Percentiles rank a stretch among this genome's conserved stretches.
Evolutionary conservation across 2,797 vertebrate species (phyloP).

Genomic region (Muscicapa striata): DNA sequence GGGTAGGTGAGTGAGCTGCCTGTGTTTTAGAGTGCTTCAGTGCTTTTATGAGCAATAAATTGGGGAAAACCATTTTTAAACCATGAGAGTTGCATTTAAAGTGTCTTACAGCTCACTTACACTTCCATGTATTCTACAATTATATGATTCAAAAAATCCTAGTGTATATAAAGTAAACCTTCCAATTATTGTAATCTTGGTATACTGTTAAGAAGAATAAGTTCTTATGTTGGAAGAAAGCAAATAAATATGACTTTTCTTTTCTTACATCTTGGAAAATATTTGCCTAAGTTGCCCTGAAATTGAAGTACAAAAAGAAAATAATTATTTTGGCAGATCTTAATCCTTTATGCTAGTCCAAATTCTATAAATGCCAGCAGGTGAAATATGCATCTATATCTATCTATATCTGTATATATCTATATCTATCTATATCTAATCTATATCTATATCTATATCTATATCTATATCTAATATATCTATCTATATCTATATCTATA

Average conservation of each 20-base stretch:
- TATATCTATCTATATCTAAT: too few relatives aligned
- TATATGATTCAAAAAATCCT: neutral
- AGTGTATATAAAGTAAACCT: neutral
- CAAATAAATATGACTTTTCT: neutral
- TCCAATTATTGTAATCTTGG: neutral
- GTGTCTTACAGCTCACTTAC: neutral
- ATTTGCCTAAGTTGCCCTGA: neutral
- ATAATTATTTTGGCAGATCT: neutral
- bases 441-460: too few relatives aligned
- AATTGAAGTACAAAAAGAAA: neutral
- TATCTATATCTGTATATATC: neutral
- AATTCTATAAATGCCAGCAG: neutral
- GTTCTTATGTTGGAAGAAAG: neutral
- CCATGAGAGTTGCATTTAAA: accelerated
- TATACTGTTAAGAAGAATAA: neutral
- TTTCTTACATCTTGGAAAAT: neutral
- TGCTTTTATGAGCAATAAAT: neutral
- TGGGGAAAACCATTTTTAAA: neutral
- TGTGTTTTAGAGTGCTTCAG: accelerated
- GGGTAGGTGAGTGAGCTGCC: neutral
- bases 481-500: too few relatives aligned
- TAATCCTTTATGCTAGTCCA: neutral
- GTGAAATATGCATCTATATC: neutral
- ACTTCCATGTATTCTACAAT: neutral
- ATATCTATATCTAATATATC: too few relatives aligned